phyloP scores from a whole-genome alignment of 2,888 invertebrate species.

The Drosophila paramelanica region DNA sequence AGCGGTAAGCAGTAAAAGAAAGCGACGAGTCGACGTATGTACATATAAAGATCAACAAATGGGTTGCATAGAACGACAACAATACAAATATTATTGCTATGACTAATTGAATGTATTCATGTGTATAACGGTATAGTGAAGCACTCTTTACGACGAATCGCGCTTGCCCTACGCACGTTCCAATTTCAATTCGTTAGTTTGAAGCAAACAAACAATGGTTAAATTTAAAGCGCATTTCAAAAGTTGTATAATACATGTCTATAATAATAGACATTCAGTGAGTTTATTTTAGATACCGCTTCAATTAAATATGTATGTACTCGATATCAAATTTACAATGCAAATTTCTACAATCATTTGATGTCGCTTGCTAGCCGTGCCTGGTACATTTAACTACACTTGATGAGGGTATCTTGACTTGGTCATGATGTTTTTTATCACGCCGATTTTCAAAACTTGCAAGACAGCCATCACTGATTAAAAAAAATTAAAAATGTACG shows the following conservation, averaged over 20 bases:
- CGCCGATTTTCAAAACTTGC: too few species aligned
- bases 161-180: constrained; percentile 3
- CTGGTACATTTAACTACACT: constrained; percentile 40
- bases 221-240: constrained; percentile 9
- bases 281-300: constrained; percentile 32
- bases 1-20: constrained; percentile 59
- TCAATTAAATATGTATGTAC: constrained; percentile 38
- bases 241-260: neutral
- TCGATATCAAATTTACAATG: constrained; percentile 55
- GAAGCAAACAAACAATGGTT: constrained; percentile 2
- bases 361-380: constrained; percentile 42
- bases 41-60: neutral
- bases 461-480: too few species aligned
- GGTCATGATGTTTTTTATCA: neutral
- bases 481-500: too few species aligned
- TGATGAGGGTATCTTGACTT: constrained; percentile 2
- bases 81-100: constrained; percentile 6
- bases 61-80: constrained; percentile 1
- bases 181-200: neutral
- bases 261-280: constrained; percentile 19
- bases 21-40: constrained; percentile 2
- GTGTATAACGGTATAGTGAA: neutral
- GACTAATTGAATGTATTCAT: constrained; percentile 42
- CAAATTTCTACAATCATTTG: constrained; percentile 40
- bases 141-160: constrained; percentile 1